Evolutionary conservation across 1,140 invertebrate genomes (phyloP).

Genomic region (Protaetia brevitarsis): DNA sequence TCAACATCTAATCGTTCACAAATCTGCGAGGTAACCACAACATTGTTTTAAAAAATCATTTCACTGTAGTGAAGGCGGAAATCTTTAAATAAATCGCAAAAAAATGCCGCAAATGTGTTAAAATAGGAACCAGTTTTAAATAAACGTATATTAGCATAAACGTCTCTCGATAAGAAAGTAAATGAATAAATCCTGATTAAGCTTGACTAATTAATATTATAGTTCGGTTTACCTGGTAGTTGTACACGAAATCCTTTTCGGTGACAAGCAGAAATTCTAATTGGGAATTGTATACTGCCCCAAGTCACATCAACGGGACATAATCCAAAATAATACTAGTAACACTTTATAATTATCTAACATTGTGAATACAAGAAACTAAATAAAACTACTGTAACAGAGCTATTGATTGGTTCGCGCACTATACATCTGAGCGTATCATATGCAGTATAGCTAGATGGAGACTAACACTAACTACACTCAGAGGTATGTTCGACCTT

Average conservation of each 20-base stretch:
- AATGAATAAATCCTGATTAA: no score
- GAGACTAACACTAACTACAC: background rate
- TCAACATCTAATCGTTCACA: no score
- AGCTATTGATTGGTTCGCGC: background rate
- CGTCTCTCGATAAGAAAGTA: no score
- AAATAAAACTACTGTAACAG: background rate
- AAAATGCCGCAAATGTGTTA: no score
- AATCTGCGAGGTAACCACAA: no score
- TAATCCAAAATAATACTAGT: background rate
- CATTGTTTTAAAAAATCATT: no score
- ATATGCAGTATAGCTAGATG: no score
- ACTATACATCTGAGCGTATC: background rate
- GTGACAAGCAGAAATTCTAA: constrained; percentile 24
- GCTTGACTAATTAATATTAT: no score
- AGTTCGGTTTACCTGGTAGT: constrained; percentile 33
- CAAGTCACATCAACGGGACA: background rate
- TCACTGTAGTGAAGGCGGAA: no score
- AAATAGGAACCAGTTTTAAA: background rate
- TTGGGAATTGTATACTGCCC: constrained; percentile 29
- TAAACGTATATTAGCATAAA: no score
- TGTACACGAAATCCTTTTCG: constrained; percentile 31
- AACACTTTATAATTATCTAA: background rate
- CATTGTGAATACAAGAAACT: background rate
- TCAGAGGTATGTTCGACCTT: background rate
- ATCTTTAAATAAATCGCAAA: no score